Evolutionary conservation across 2,797 vertebrate species (phyloP).

Genomic region (Pseudochromis fuscus): DNA sequence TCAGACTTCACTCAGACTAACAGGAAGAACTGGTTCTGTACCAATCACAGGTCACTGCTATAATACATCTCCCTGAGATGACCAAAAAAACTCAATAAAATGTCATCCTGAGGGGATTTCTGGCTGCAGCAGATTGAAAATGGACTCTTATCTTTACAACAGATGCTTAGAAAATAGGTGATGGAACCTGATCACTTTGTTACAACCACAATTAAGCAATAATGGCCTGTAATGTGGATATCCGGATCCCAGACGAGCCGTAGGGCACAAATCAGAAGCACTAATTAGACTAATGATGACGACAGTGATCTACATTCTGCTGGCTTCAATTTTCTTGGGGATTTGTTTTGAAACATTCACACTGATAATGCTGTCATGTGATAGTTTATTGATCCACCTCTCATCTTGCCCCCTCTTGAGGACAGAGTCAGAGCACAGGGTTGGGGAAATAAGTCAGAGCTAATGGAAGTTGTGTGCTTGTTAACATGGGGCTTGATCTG

Average conservation of each 20-base stretch:
- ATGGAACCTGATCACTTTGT: conserved; percentile 57
- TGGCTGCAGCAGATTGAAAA: conserved; percentile 52
- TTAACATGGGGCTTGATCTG: no score
- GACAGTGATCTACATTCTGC: conserved; percentile 26
- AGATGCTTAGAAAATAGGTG: conserved; percentile 63
- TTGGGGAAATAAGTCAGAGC: conserved; percentile 16
- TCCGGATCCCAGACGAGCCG: conserved; percentile 39
- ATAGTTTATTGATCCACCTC: conserved; percentile 38
- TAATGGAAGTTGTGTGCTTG: no score
- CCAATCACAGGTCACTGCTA: conserved; percentile 10
- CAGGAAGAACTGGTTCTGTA: conserved; percentile 10
- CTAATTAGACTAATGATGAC: conserved; percentile 39
- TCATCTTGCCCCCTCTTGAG: not conserved
- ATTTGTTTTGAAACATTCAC: conserved; percentile 37
- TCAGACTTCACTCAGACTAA: conserved; percentile 17
- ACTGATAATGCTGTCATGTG: conserved; percentile 29
- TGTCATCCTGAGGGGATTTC: conserved; percentile 44
- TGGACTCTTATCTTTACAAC: conserved; percentile 45
- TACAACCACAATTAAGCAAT: conserved; percentile 56
- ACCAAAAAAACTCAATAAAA: conserved; percentile 59
- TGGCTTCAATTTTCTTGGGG: conserved; percentile 11
- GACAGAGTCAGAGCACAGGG: conserved; percentile 13
- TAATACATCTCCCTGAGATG: conserved; percentile 33
- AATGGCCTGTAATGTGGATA: conserved; percentile 51
- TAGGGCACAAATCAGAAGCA: conserved; percentile 44